Evolutionary conservation across 2,888 invertebrate genomes (phyloP).

Genomic region (Mesoligia furuncula): DNA sequence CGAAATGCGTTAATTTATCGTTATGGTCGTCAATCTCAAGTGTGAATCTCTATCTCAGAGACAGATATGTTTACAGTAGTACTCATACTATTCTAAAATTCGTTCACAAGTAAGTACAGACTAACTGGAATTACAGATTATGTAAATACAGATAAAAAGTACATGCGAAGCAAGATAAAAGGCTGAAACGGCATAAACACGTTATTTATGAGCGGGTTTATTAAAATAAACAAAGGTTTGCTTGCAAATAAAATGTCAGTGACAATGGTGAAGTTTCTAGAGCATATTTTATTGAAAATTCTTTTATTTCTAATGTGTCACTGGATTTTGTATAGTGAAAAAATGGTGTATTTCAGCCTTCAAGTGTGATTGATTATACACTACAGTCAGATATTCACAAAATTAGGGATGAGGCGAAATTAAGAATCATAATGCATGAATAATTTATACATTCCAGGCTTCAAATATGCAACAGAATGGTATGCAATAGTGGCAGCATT

Average conservation of each 20-base stretch:
- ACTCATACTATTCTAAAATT: slow-evolving; percentile 30
- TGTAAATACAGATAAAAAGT: slow-evolving; percentile 50
- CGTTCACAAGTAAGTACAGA: slow-evolving; percentile 22
- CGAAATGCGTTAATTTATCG: not conserved
- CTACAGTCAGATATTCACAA: slow-evolving; percentile 27
- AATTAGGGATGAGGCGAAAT: slow-evolving; percentile 34
- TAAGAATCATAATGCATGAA: slow-evolving; percentile 49
- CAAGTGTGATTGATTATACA: slow-evolving; percentile 32
- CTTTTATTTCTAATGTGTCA: slow-evolving; percentile 2
- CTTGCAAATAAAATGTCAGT: slow-evolving; percentile 45
- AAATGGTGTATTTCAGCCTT: slow-evolving; percentile 44
- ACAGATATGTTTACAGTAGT: slow-evolving; percentile 13
- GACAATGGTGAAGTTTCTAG: slow-evolving; percentile 13
- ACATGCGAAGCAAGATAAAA: slow-evolving; percentile 62
- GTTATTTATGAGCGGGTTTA: slow-evolving; percentile 36
- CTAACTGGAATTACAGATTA: slow-evolving; percentile 27
- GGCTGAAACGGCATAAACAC: slow-evolving; percentile 46
- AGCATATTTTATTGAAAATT: slow-evolving; percentile 19
- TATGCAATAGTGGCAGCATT: slow-evolving; percentile 25
- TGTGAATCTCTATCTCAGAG: not conserved
- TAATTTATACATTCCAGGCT: slow-evolving; percentile 49
- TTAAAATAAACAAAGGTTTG: slow-evolving; percentile 20
- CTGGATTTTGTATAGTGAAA: slow-evolving; percentile 4
- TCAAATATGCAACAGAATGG: slow-evolving; percentile 43
- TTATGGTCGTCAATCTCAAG: not conserved